Percentiles rank a stretch among this genome's conserved stretches.
These are phyloP conservation scores for Hipparchia semele DNA, from an alignment of 2,888 invertebrate genomes.

Conservation along the genomic window DNA sequence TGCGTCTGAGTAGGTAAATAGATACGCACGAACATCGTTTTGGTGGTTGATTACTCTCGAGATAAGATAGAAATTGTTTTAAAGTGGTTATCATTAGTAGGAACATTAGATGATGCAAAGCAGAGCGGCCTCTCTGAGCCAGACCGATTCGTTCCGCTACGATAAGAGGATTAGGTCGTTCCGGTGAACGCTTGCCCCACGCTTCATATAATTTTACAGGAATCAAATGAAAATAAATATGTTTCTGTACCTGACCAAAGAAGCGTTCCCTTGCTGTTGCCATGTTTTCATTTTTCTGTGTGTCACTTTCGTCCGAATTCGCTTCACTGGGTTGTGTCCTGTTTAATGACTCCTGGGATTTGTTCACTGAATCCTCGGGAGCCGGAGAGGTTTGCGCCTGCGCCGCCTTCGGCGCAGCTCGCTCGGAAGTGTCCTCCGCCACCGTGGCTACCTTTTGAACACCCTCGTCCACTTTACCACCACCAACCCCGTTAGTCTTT, in stretches of 20 bases:
- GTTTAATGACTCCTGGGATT: conserved; percentile 43
- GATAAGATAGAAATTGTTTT: conserved; percentile 51
- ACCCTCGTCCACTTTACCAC: conserved; percentile 64
- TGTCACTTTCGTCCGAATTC: conserved; percentile 53
- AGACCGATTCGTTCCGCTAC: conserved; percentile 65
- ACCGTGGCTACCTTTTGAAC: conserved; percentile 63
- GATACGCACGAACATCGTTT: conserved; percentile 53
- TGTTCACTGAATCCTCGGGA: conserved; percentile 46
- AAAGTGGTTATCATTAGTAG: conserved; percentile 58
- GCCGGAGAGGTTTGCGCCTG: conserved; percentile 54
- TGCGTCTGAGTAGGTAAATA: conserved; percentile 21
- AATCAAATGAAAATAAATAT: conserved; percentile 30
- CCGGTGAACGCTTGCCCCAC: conserved; percentile 53
- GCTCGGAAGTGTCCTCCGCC: conserved; percentile 69
- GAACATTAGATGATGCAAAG: conserved; percentile 65
- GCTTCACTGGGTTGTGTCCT: conserved; percentile 43
- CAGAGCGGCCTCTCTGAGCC: conserved; percentile 59
- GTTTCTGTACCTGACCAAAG: conserved; percentile 69
- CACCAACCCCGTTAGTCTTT: conserved; percentile 69
- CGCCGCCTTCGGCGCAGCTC: conserved; percentile 61
- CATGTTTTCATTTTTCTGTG: conserved; percentile 65
- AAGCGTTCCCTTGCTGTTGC: conserved; percentile 75
- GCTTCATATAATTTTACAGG: conserved; percentile 48
- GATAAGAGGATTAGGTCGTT: conserved; percentile 74
- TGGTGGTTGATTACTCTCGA: conserved; percentile 47